phyloP scores from a whole-genome alignment of 2,797 vertebrate genomes.

The Malurus leucopterus region DNA sequence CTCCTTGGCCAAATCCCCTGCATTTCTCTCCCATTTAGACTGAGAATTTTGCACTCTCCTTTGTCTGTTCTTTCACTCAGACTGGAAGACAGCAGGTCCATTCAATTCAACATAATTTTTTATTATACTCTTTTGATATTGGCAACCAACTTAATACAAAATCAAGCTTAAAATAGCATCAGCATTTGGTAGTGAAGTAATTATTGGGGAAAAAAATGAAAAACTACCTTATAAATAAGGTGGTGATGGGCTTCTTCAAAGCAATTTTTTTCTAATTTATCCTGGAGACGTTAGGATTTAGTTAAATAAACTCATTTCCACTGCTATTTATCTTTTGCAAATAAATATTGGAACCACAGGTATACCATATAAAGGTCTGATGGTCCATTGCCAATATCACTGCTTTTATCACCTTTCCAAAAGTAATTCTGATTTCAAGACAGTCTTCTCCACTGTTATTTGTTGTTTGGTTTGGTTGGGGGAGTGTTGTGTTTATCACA shows the following conservation, averaged over 20 bases:
- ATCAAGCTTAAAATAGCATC: slow-evolving; percentile 2
- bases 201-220: background rate
- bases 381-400: background rate
- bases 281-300: background rate
- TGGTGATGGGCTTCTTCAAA: background rate
- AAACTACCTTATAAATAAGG: background rate
- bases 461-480: background rate
- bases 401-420: background rate
- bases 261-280: background rate
- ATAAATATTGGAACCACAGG: background rate
- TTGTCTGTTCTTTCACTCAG: background rate
- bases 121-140: background rate
- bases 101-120: background rate
- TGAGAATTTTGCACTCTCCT: background rate
- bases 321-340: background rate
- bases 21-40: background rate
- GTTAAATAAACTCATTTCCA: background rate
- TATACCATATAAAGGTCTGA: background rate
- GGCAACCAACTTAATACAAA: background rate
- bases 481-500: background rate
- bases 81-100: background rate
- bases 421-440: background rate
- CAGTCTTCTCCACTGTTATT: background rate
- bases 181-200: background rate
- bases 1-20: background rate